A percentile compares a stretch with the other conserved stretches of the same genome.
Evolutionary conservation across 2,113 vertebrate species (phyloP).

Genomic region (Empidonax traillii): DNA sequence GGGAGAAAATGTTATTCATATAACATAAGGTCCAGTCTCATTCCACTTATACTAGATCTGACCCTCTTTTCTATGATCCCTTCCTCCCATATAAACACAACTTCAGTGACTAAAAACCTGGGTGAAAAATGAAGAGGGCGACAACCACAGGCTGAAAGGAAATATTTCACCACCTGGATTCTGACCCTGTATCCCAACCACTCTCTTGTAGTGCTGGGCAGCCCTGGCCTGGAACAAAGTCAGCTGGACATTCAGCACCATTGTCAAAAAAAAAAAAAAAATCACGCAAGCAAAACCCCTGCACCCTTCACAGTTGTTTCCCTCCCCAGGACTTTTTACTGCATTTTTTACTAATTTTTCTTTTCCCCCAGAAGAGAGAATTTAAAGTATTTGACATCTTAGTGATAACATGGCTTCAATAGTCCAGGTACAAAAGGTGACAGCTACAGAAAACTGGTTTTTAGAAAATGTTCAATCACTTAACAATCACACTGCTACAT

Average conservation of each 20-base stretch:
- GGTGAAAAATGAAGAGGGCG: background rate
- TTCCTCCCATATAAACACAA: background rate
- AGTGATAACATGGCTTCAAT: fast-evolving
- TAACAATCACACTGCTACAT: background rate
- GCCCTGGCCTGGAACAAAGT: background rate
- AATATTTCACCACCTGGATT: background rate
- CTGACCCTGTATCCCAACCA: background rate
- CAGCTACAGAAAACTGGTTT: background rate
- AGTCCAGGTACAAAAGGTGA: background rate
- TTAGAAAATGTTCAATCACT: too few relatives aligned
- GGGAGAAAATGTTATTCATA: background rate
- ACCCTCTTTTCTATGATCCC: background rate
- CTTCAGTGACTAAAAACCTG: background rate
- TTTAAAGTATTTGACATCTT: conserved; percentile 21
- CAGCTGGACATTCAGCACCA: background rate
- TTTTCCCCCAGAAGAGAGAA: background rate
- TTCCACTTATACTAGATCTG: background rate
- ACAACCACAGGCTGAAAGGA: background rate
- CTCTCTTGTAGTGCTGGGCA: background rate
- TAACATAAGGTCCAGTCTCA: background rate
- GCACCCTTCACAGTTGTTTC: background rate
- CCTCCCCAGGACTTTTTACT: background rate
- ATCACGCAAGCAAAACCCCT: background rate
- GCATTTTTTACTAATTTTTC: background rate
- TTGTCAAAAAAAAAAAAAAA: background rate